Base-by-base conservation (phyloP, 2,113 vertebrate genomes). In the Lophotis ruficrista region DNA sequence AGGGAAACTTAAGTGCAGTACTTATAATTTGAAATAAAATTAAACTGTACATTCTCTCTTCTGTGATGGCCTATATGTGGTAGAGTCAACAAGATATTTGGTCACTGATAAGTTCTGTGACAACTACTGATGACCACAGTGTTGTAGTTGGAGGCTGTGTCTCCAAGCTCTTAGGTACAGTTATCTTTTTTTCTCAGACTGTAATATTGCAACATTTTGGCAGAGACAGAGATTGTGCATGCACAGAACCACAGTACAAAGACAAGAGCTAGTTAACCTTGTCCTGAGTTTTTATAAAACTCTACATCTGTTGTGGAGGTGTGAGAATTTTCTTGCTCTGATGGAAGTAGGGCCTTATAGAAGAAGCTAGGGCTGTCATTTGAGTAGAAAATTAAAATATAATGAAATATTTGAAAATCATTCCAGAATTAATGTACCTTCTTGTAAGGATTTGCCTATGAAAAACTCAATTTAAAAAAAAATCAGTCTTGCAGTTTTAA, bases 251-350 rank as follows among this genome's bases (percentile, higher is more conserved):
- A 72, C 25, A 24, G 14, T 54, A 27, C 68, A 47, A 91, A 93
- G 70, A 56, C 51, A 95, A 60, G 61, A 84, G 56, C 80, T 80
- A 28, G 35, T 89, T 95, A 86, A 89, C 96, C 98, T 96, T 94
- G 48, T 76, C 61, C 31, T 20, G n/a, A 27, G 6, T 18, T 61
- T 92, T 92, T 93, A 64, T 47, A 71, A 94, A 72, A 69, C 14
- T 22, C 33, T 51, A 31, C 54, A 31, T 85, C 43, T 94, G 18
- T 62, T 92, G 43, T 54, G 24, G 37, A 75, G 35, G 30, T 68
- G n/a, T 88, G 48, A 70, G 37, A 76, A 78, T 53, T 50, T 71
- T 70, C 56, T 75, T 93, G 33, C 47, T 53, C 20, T 70, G 15
- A 31, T 83, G 37, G 50, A 88, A 31, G 43, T 31, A 73, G 31